Conservation (phyloP, 1,140 invertebrate species). For the Drosophila dunni region DNA sequence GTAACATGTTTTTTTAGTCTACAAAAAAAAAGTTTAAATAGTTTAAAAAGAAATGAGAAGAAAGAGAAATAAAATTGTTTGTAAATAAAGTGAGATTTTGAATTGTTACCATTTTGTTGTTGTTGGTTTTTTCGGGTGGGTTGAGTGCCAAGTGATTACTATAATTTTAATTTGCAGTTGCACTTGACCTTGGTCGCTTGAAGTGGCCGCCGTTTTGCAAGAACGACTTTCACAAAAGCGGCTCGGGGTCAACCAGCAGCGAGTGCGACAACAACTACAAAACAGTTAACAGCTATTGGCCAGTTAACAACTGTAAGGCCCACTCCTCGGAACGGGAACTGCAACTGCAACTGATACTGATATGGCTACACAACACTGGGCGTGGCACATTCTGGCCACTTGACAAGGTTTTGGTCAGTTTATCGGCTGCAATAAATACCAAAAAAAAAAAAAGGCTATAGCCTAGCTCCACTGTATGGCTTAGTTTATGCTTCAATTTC, state of each 20-base stretch:
- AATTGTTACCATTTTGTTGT: neutral
- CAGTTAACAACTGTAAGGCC: conserved; percentile 27
- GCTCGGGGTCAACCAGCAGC: conserved; percentile 47
- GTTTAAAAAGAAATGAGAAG: neutral
- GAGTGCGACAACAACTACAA: conserved; percentile 7
- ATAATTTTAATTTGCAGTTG: conserved; percentile 74
- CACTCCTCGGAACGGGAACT: conserved; percentile 48
- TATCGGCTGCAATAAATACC: neutral
- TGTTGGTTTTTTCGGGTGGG: conserved; percentile 11
- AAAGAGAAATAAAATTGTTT: conserved; percentile 34
- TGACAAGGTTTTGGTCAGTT: conserved; percentile 51
- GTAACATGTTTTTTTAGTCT: conserved; percentile 56
- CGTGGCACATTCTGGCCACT: conserved; percentile 61
- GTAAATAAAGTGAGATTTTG: conserved; percentile 72
- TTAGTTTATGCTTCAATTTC: neutral
- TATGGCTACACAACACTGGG: conserved; percentile 20
- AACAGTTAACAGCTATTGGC: neutral
- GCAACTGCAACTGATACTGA: neutral
- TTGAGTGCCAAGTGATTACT: conserved; percentile 16
- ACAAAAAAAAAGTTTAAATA: conserved; percentile 17
- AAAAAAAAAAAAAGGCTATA: neutral
- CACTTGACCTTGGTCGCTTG: conserved; percentile 76
- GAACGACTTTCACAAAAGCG: conserved; percentile 81
- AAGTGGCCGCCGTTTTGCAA: conserved; percentile 76
- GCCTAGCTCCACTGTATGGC: neutral